Evolutionary conservation across 1,140 invertebrate species (phyloP).

Genomic region (Plutomurus gul): DNA sequence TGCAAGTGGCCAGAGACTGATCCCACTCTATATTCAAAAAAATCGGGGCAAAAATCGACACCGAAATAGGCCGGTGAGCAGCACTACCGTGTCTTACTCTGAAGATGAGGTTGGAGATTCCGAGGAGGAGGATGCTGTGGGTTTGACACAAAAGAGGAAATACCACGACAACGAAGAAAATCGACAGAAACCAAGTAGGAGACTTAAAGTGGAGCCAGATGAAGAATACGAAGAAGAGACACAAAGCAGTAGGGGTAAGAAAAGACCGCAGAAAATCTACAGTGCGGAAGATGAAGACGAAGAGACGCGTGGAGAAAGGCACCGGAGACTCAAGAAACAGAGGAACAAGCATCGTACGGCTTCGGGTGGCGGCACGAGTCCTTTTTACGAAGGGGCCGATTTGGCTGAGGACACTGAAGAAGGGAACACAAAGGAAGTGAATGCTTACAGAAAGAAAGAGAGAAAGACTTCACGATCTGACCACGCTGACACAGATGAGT

Average conservation of each 20-base stretch:
- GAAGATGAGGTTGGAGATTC: slow-evolving; percentile 5
- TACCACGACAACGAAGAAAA: background rate
- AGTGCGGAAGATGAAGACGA: slow-evolving; percentile 23
- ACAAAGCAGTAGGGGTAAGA: background rate
- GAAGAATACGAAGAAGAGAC: background rate
- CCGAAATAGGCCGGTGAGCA: background rate
- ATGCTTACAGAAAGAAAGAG: slow-evolving; percentile 8
- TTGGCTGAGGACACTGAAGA: background rate
- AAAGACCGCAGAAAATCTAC: background rate
- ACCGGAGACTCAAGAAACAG: background rate
- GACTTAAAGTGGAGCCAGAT: background rate
- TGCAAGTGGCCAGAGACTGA: slow-evolving; percentile 31
- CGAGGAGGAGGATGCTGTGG: slow-evolving; percentile 44
- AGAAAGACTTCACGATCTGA: background rate
- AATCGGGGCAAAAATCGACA: slow-evolving; percentile 9
- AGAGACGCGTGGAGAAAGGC: background rate
- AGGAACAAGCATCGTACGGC: background rate
- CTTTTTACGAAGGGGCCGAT: background rate
- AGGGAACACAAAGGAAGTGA: background rate
- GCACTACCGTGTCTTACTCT: background rate
- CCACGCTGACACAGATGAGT: background rate
- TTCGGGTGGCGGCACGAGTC: background rate
- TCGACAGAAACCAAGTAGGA: background rate
- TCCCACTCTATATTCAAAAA: slow-evolving; percentile 46
- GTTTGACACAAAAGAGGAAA: background rate